phyloP scores from a whole-genome alignment of 1,140 invertebrate genomes.

The Zaprionus gabonicus region DNA sequence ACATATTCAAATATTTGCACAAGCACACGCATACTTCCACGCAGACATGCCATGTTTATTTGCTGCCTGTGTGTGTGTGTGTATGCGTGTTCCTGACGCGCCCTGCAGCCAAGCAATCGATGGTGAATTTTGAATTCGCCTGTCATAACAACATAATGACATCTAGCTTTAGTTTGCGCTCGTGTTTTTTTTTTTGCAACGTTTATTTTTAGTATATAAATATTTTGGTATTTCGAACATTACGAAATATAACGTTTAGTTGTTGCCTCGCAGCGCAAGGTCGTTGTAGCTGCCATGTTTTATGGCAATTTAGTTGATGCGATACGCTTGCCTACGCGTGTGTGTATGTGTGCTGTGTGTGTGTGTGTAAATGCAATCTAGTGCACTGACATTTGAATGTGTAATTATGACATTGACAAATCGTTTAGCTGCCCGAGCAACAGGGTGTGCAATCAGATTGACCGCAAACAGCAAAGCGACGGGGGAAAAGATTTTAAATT shows the following conservation, averaged over 20 bases:
- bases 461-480: background rate
- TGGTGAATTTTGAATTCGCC: slow-evolving; percentile 65
- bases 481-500: background rate
- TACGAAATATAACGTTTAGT: slow-evolving; percentile 32
- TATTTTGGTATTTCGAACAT: slow-evolving; percentile 24
- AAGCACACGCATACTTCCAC: slow-evolving; percentile 10
- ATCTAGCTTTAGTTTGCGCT: slow-evolving; percentile 34
- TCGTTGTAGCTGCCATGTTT: slow-evolving; percentile 58
- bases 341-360: slow-evolving; percentile 7
- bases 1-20: slow-evolving; percentile 75
- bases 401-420: slow-evolving; percentile 46
- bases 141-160: slow-evolving; percentile 80
- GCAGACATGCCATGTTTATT: slow-evolving; percentile 3
- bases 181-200: slow-evolving; percentile 15
- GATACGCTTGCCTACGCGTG: slow-evolving; percentile 32
- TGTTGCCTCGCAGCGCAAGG: slow-evolving; percentile 48
- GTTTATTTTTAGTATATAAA: slow-evolving; percentile 35
- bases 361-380: slow-evolving; percentile 10
- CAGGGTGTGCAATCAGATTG: slow-evolving; percentile 8
- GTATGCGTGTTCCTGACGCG: slow-evolving; percentile 20
- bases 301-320: slow-evolving; percentile 61
- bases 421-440: slow-evolving; percentile 15
- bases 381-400: slow-evolving; percentile 24
- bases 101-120: slow-evolving; percentile 51
- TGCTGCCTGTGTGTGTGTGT: background rate